phyloP scores from a whole-genome alignment of 2,888 invertebrate genomes.

The Conomelus anceps region DNA sequence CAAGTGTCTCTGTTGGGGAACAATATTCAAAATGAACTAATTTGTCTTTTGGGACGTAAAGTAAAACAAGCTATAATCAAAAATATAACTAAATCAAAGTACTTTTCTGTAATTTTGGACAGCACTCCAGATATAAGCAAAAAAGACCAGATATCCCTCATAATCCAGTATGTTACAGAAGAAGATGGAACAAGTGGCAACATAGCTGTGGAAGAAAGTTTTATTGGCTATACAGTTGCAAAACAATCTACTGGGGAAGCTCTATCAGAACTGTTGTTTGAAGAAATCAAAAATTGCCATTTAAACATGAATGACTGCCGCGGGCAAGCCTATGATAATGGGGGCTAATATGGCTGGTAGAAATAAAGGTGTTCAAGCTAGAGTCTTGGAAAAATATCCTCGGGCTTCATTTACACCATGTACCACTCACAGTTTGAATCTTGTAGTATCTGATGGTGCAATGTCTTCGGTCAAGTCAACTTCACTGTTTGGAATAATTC shows the following conservation, averaged over 20 bases:
- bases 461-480: constrained; percentile 28
- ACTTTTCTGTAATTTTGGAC: constrained; percentile 29
- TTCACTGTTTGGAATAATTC: constrained; percentile 28
- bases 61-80: constrained; percentile 17
- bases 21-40: constrained; percentile 18
- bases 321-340: constrained; percentile 31
- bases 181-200: constrained; percentile 10
- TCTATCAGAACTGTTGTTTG: constrained; percentile 1
- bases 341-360: constrained; percentile 29
- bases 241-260: constrained; percentile 1
- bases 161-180: constrained; percentile 15
- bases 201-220: neutral
- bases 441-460: constrained; percentile 24
- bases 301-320: constrained; percentile 28
- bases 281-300: constrained; percentile 8
- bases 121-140: constrained; percentile 30
- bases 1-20: neutral
- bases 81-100: constrained; percentile 22
- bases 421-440: constrained; percentile 26
- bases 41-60: constrained; percentile 6
- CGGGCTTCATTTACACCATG: constrained; percentile 27
- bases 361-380: constrained; percentile 28
- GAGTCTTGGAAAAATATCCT: constrained; percentile 24
- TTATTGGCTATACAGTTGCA: constrained; percentile 9
- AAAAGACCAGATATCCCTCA: constrained; percentile 28